Percentiles rank a stretch among this genome's conserved stretches.
Evolutionary conservation across 2,797 vertebrate genomes (phyloP).

Genomic region (Anniella stebbinsi): DNA sequence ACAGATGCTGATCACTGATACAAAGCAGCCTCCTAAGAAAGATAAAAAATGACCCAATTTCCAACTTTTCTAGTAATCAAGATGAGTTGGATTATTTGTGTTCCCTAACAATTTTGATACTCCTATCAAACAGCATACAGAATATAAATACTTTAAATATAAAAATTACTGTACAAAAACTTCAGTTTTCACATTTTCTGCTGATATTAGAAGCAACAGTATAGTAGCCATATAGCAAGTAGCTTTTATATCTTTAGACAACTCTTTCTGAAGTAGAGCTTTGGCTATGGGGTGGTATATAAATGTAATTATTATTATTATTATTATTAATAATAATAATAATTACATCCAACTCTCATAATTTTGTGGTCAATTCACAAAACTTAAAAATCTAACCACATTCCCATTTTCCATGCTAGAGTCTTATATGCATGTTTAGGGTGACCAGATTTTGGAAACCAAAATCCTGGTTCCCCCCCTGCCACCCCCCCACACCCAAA

Average conservation of each 20-base stretch:
- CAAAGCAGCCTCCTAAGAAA: not conserved
- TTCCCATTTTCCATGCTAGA: conserved; percentile 37
- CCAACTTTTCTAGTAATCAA: not conserved
- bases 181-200: not conserved
- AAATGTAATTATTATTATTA: too few species aligned
- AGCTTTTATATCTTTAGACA: conserved; percentile 5
- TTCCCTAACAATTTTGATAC: not conserved
- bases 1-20: not conserved
- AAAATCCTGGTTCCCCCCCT: too few species aligned
- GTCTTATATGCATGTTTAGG: conserved; percentile 46
- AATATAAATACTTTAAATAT: not conserved
- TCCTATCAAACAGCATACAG: not conserved
- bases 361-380: conserved; percentile 29
- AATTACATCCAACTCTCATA: not conserved
- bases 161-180: not conserved
- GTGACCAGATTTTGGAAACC: too few species aligned
- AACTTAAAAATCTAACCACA: conserved; percentile 57
- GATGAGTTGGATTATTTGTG: not conserved
- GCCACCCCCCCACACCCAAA: too few species aligned
- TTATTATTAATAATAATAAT: too few species aligned
- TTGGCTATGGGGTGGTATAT: too few species aligned
- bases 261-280: too few species aligned
- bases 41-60: not conserved
- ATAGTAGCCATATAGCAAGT: not conserved
- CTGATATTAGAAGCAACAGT: not conserved